Conservation (phyloP, 2,797 vertebrate species). For the Onychomys arenicola region DNA sequence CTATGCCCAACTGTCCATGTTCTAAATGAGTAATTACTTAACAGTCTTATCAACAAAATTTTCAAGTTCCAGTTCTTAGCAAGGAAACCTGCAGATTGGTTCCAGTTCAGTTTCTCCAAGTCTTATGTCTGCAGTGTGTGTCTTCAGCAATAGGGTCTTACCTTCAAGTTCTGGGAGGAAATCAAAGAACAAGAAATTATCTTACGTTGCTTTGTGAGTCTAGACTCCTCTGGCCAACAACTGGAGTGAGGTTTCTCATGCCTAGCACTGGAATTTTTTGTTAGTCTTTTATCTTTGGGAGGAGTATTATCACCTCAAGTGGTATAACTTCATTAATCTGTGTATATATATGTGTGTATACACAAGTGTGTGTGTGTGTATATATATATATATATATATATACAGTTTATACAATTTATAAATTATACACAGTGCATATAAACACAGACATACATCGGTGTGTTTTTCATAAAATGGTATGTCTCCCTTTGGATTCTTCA, state of each 20-base stretch:
- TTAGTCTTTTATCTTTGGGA: background rate
- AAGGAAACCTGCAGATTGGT: background rate
- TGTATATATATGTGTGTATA: background rate
- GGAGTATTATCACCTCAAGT: background rate
- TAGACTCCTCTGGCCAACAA: background rate
- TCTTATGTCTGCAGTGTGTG: background rate
- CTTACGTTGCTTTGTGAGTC: background rate
- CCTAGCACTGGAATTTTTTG: background rate
- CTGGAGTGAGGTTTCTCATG: background rate
- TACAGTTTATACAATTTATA: background rate
- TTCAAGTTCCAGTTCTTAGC: background rate
- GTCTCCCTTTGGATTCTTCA: background rate
- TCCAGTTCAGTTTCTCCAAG: no score
- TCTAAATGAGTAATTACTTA: background rate
- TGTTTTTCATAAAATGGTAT: background rate
- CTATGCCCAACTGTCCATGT: background rate
- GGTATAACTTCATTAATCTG: background rate
- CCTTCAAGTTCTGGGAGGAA: background rate
- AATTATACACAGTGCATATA: background rate
- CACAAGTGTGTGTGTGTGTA: no score
- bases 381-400: no score
- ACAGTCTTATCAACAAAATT: background rate
- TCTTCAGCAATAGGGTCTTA: background rate
- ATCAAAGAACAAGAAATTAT: background rate
- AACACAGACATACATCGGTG: background rate